Percentiles rank a stretch among this genome's conserved stretches.
phyloP scores from a whole-genome alignment of 2,797 vertebrate genomes.

The Thaleichthys pacificus region DNA sequence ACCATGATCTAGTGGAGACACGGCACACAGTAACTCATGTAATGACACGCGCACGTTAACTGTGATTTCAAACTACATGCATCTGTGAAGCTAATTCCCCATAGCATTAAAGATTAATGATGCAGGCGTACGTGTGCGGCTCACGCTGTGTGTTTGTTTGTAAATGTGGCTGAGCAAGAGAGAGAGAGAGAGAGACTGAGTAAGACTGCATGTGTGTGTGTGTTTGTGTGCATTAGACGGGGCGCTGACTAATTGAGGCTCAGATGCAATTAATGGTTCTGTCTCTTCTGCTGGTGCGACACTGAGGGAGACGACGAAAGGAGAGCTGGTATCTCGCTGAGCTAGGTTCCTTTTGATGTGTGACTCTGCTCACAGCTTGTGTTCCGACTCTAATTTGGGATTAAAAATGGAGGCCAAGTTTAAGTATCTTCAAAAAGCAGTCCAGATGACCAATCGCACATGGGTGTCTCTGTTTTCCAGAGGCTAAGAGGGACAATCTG shows the following conservation, averaged over 20 bases:
- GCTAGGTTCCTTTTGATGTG: slow-evolving; percentile 55
- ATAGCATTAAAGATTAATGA: slow-evolving; percentile 29
- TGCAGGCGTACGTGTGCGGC: slow-evolving; percentile 27
- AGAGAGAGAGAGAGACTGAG: neutral
- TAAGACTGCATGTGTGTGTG: neutral
- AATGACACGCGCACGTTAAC: slow-evolving; percentile 24
- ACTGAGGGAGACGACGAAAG: slow-evolving; percentile 27
- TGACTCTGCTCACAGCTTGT: slow-evolving; percentile 52
- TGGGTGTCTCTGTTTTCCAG: slow-evolving; percentile 33
- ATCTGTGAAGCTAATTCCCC: slow-evolving; percentile 19
- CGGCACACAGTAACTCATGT: slow-evolving; percentile 27
- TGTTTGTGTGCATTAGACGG: slow-evolving; percentile 1
- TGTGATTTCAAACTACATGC: slow-evolving; percentile 43
- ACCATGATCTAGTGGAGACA: slow-evolving; percentile 16
- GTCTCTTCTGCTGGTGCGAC: slow-evolving; percentile 44
- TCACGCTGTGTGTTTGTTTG: slow-evolving; percentile 7
- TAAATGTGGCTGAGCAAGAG: neutral
- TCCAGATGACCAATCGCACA: slow-evolving; percentile 20
- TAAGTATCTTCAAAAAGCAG: slow-evolving; percentile 22
- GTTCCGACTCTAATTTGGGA: slow-evolving; percentile 53
- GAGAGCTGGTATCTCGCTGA: slow-evolving; percentile 43
- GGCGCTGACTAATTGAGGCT: slow-evolving; percentile 63
- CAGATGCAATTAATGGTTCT: slow-evolving; percentile 61
- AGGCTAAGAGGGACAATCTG: slow-evolving; percentile 11
- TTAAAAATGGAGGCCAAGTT: slow-evolving; percentile 26